These are phyloP conservation scores for Cynoglossus semilaevis DNA, from an alignment of 2,113 vertebrate species.

Conservation along the genomic window DNA sequence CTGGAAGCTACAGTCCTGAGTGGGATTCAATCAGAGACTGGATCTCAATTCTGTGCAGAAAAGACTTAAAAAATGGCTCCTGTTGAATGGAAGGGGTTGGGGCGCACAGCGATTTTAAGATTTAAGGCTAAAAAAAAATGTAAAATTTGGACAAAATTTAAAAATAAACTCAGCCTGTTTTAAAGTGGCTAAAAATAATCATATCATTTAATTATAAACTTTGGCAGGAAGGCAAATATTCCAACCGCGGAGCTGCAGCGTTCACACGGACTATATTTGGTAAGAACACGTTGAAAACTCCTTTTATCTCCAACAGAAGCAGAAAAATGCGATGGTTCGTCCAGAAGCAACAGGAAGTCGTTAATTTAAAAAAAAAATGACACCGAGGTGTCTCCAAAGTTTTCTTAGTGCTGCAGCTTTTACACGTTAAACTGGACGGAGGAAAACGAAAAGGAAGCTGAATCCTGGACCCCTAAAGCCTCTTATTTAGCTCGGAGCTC, in stretches of 20 bases:
- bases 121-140: not conserved
- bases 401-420: constrained; percentile 8
- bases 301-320: constrained; percentile 1
- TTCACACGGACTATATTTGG: constrained; percentile 65
- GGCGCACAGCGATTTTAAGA: constrained; percentile 7
- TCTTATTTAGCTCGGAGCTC: constrained; percentile 43
- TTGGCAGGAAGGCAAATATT: constrained; percentile 44
- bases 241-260: constrained; percentile 22
- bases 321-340: not conserved
- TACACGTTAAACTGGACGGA: constrained; percentile 17
- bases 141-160: not conserved
- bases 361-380: not conserved
- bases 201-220: constrained; percentile 57
- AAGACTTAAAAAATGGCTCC: constrained; percentile 66
- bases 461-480: constrained; percentile 42
- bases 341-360: not conserved
- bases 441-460: constrained; percentile 8
- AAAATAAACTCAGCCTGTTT: not conserved
- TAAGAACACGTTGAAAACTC: constrained; percentile 42
- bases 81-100: constrained; percentile 27
- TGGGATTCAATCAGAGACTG: constrained; percentile 1
- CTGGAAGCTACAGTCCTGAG: constrained; percentile 1
- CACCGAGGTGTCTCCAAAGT: not conserved
- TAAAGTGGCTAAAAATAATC: constrained; percentile 2
- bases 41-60: constrained; percentile 28